These are phyloP conservation scores for Agrotis puta DNA, from an alignment of 2,888 invertebrate species.

Conservation along the genomic window DNA sequence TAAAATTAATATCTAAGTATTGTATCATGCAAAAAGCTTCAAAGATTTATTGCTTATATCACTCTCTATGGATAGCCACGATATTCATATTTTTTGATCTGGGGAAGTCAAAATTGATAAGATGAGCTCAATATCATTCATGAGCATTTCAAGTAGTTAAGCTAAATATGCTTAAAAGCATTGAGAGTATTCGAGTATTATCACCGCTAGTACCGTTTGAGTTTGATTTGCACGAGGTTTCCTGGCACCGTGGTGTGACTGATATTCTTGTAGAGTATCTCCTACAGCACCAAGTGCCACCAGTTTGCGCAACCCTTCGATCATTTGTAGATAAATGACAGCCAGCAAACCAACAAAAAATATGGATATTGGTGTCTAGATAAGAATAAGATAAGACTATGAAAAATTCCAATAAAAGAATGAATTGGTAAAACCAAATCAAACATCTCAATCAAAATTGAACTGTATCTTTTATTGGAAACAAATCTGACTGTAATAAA, in stretches of 20 bases:
- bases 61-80: conserved; percentile 70
- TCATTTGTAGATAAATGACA: conserved; percentile 85
- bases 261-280: conserved; percentile 65
- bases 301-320: conserved; percentile 70
- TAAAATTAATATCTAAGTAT: conserved; percentile 19
- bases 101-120: conserved; percentile 49
- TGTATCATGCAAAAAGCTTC: conserved; percentile 45
- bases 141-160: conserved; percentile 73
- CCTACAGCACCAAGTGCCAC: conserved; percentile 71
- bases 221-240: conserved; percentile 80
- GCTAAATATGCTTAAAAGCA: conserved; percentile 68
- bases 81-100: conserved; percentile 89
- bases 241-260: conserved; percentile 65
- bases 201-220: conserved; percentile 76
- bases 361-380: conserved; percentile 87
- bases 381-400: conserved; percentile 66
- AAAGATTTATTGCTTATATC: conserved; percentile 64
- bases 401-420: conserved; percentile 71
- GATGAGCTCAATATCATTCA: conserved; percentile 64
- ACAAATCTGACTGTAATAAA: conserved; percentile 64
- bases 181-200: conserved; percentile 56
- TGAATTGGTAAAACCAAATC: conserved; percentile 32
- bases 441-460: conserved; percentile 18
- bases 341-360: conserved; percentile 86
- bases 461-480: conserved; percentile 71